These are phyloP conservation scores for Dasypus novemcinctus DNA, from an alignment of 2,113 vertebrate genomes.

Conservation along the genomic window DNA sequence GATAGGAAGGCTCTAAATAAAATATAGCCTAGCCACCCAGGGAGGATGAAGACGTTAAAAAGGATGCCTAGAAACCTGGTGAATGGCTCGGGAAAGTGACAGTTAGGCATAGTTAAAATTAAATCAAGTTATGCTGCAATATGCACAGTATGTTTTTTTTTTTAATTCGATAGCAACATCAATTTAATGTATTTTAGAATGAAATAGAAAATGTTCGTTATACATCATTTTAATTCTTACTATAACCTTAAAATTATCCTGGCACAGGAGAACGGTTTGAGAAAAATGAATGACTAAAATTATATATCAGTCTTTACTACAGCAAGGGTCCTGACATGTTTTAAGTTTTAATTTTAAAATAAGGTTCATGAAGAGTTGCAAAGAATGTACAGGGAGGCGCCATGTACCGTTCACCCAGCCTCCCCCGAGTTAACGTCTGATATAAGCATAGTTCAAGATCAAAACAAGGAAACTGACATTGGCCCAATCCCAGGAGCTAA, in stretches of 20 bases:
- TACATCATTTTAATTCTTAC: background rate
- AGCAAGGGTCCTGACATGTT: background rate
- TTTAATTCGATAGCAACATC: background rate
- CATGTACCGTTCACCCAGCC: accelerated
- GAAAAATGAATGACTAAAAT: background rate
- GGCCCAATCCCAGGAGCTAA: background rate
- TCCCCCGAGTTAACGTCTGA: background rate
- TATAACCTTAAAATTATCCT: background rate
- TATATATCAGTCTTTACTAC: background rate
- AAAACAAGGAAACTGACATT: background rate
- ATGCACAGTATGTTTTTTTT: background rate
- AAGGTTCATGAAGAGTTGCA: background rate
- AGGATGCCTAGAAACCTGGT: background rate
- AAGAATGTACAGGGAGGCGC: background rate
- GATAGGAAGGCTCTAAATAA: accelerated
- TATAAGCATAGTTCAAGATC: too few relatives aligned
- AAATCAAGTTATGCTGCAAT: background rate
- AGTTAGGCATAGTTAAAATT: background rate
- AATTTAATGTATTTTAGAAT: background rate
- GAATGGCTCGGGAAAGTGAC: background rate
- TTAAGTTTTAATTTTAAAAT: background rate
- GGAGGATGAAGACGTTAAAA: background rate
- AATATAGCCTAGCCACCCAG: accelerated
- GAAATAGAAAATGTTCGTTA: background rate
- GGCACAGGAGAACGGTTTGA: background rate